phyloP scores from a whole-genome alignment of 2,888 invertebrate species.

The Lithophane ornitopus region DNA sequence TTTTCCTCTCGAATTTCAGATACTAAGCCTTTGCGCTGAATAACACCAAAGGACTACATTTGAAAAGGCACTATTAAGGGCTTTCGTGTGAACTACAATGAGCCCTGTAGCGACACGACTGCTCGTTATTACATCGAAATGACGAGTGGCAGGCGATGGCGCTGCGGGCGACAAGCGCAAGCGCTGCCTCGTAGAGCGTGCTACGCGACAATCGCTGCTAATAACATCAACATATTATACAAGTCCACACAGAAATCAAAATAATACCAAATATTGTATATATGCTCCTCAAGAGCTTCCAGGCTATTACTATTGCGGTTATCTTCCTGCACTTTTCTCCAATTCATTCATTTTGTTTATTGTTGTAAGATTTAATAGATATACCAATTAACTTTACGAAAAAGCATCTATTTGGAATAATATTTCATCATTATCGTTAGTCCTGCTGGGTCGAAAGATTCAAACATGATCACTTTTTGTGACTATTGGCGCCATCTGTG shows the following conservation, averaged over 20 bases:
- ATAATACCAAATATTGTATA: background rate
- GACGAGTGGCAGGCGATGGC: slow-evolving; percentile 75
- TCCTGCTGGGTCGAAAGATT: background rate
- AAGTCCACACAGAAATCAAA: slow-evolving; percentile 25
- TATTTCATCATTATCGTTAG: slow-evolving; percentile 25
- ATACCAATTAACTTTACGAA: background rate
- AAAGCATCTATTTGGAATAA: background rate
- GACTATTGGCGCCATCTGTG: slow-evolving; percentile 49
- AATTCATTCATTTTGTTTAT: background rate
- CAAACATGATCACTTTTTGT: background rate
- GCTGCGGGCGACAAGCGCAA: slow-evolving; percentile 58
- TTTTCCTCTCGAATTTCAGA: slow-evolving; percentile 86
- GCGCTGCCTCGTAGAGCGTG: slow-evolving; percentile 52
- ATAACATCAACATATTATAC: slow-evolving; percentile 21
- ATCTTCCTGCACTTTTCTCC: background rate
- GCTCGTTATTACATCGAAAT: slow-evolving; percentile 86
- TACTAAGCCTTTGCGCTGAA: slow-evolving; percentile 79
- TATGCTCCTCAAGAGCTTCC: background rate
- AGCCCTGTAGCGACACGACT: slow-evolving; percentile 87
- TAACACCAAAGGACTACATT: slow-evolving; percentile 89
- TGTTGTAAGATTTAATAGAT: background rate
- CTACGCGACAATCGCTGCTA: slow-evolving; percentile 45
- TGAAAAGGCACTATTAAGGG: slow-evolving; percentile 88
- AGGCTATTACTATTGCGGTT: background rate
- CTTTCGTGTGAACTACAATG: slow-evolving; percentile 90